Base-by-base conservation (phyloP, 2,113 vertebrate species). In the Thryonomys swinderianus region DNA sequence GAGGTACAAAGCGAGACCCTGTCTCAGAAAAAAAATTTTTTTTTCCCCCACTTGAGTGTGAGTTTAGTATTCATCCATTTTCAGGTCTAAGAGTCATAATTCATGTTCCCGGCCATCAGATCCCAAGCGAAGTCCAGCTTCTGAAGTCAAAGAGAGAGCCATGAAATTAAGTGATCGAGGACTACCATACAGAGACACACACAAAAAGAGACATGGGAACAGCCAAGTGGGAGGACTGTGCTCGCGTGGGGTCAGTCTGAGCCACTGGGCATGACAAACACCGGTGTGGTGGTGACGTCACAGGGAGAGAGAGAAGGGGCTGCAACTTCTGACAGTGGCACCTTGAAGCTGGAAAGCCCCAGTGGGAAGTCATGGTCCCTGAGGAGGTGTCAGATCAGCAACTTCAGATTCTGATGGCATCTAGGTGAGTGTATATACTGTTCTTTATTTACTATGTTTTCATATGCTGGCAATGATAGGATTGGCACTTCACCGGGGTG, bases 281-380 rank as follows among this genome's bases (percentile, higher is more conserved):
- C n/a, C n/a, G 88, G 61, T 71, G 14, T 79, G 71, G 42, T 53
- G 64, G 64, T 94, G 78, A 90, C 81, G 79, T 95, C 79, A 82
- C 80, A 88, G 64, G 69, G 73, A 82, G 61, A 82, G 81, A 76
- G 66, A 81, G 80, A 85, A 64, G 88, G 94, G 71, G 25, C 84
- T 59, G n/a, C 20, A 40, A 11, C 78, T 95, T 73, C 45, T 85
- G 91, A 85, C 85, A 88, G 7, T 80, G 85, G 79, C 40, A 53
- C 21, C 71, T 69, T 87, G 66, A 85, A 89, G 30, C 45, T 51
- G 11, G 53, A 94, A 84, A 61, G 59, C 32, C 48, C 34, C 61
- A 7, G 27, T 57, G 18, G 84, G 90, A 95, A 76, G 76, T 88
- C 71, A 81, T 66, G 92, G 45, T 95, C 87, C 27, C 71, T 7